phyloP scores from a whole-genome alignment of 2,888 invertebrate genomes.

The Nomada flava region DNA sequence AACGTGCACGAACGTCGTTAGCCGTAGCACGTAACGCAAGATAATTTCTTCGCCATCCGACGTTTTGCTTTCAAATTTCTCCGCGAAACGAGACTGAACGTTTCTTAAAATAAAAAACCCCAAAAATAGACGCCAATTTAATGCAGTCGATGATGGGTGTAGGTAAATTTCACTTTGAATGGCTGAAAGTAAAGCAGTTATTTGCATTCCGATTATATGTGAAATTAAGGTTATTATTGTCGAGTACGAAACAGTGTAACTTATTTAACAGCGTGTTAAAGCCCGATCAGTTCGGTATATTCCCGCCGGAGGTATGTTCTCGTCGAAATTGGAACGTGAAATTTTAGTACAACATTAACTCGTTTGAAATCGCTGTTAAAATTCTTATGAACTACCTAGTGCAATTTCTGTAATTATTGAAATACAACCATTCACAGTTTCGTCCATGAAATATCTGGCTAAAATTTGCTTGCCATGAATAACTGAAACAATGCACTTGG shows the following conservation, averaged over 20 bases:
- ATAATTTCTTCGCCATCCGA: slow-evolving; percentile 1
- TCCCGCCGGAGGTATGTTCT: background rate
- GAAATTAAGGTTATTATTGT: background rate
- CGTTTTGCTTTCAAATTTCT: slow-evolving; percentile 17
- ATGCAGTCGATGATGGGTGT: background rate
- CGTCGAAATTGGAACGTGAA: background rate
- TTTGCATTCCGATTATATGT: no score
- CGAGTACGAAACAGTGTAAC: background rate
- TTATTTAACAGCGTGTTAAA: background rate
- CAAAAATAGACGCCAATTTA: background rate
- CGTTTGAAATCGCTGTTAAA: background rate
- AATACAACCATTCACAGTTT: no score
- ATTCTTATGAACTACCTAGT: background rate
- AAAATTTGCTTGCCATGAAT: no score
- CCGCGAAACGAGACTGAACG: background rate
- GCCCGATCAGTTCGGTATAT: background rate
- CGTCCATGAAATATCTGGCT: no score
- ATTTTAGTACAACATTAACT: background rate
- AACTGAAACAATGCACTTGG: no score
- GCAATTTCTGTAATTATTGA: background rate
- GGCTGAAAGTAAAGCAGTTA: background rate
- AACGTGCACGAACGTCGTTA: slow-evolving; percentile 24
- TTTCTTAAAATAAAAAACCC: background rate
- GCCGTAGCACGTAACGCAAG: slow-evolving; percentile 20
- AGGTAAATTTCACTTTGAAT: background rate